Evolutionary conservation across 2,888 invertebrate species (phyloP).

Genomic region (Hetaerina titia): DNA sequence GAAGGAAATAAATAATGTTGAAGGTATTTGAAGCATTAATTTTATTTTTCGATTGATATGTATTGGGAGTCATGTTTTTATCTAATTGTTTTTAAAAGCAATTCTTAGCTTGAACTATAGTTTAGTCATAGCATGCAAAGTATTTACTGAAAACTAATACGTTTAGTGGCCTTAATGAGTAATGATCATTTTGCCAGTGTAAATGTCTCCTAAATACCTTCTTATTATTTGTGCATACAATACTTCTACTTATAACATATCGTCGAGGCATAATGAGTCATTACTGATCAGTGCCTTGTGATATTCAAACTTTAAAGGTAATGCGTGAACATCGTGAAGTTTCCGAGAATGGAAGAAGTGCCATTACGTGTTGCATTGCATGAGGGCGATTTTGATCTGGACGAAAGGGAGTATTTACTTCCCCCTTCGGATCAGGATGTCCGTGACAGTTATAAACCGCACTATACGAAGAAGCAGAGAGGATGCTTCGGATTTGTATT

Average conservation of each 20-base stretch:
- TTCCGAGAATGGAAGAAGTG: constrained; percentile 74
- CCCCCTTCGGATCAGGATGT: constrained; percentile 74
- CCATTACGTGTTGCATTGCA: constrained; percentile 75
- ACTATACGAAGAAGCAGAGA: constrained; percentile 68
- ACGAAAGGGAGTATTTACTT: constrained; percentile 77
- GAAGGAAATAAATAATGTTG: background rate
- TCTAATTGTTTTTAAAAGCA: too few relatives aligned
- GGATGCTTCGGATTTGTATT: constrained; percentile 68
- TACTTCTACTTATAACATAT: background rate
- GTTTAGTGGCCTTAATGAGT: background rate
- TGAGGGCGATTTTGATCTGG: constrained; percentile 76
- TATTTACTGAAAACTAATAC: too few relatives aligned
- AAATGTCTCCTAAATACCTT: background rate
- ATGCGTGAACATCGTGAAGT: background rate
- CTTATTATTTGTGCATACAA: background rate
- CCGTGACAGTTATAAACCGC: constrained; percentile 67
- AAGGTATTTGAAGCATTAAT: constrained; percentile 14
- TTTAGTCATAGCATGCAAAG: background rate
- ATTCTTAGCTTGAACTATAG: too few relatives aligned
- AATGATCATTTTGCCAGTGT: background rate
- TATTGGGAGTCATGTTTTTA: background rate
- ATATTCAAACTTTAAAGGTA: background rate
- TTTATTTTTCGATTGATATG: background rate
- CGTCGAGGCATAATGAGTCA: background rate
- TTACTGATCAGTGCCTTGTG: background rate